A percentile compares a stretch with the other conserved stretches of the same genome.
phyloP scores from a whole-genome alignment of 2,113 vertebrate species.

The Syrmaticus mikado region DNA sequence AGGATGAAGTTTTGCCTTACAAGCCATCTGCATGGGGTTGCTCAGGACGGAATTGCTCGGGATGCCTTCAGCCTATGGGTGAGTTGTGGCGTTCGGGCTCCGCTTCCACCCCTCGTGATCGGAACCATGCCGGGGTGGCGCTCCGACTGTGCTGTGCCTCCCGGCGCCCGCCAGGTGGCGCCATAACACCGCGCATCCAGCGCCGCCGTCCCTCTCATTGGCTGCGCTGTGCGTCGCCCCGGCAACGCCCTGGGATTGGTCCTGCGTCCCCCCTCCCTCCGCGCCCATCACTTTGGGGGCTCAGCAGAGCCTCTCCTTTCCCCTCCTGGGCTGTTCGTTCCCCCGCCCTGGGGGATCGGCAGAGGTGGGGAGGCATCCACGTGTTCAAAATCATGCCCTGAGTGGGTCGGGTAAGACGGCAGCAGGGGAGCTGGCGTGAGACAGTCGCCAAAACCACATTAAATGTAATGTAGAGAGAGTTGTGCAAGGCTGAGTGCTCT shows the following conservation, averaged over 20 bases:
- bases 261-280: neutral
- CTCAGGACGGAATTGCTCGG: accelerated
- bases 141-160: too few species aligned
- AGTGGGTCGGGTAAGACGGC: neutral
- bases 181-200: neutral
- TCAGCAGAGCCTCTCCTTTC: accelerated
- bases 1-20: accelerated
- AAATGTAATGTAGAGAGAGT: accelerated
- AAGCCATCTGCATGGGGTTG: accelerated
- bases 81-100: accelerated
- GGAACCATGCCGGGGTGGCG: neutral
- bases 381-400: accelerated
- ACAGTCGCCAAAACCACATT: neutral
- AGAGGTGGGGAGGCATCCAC: neutral
- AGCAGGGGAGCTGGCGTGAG: accelerated
- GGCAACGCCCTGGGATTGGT: neutral
- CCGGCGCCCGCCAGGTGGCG: neutral
- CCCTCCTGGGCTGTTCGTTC: too few species aligned
- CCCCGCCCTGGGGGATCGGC: neutral
- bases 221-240: neutral
- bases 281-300: accelerated
- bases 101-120: accelerated
- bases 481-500: neutral
- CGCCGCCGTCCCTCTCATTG: neutral
- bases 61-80: accelerated